These are phyloP conservation scores for Corythoichthys haematopterus DNA, from an alignment of 2,113 vertebrate species.

Conservation along the genomic window DNA sequence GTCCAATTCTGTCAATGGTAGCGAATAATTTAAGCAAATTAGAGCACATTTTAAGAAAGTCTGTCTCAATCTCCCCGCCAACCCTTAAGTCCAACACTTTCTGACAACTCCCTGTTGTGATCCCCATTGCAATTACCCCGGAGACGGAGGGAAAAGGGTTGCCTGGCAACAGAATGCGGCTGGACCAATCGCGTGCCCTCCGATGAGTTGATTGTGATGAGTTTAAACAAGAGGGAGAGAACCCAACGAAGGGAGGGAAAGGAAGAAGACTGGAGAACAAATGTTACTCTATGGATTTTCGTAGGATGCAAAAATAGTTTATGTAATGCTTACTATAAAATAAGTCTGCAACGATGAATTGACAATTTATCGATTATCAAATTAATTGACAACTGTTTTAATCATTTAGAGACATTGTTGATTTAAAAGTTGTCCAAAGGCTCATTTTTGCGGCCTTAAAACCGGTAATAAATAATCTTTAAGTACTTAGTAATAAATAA, in stretches of 20 bases:
- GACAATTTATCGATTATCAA: too few species aligned
- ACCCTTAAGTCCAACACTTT: conserved; percentile 21
- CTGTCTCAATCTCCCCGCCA: conserved; percentile 25
- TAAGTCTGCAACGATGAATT: too few species aligned
- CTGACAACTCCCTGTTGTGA: conserved; percentile 33
- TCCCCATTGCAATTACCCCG: conserved; percentile 69
- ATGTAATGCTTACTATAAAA: neutral
- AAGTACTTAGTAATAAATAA: too few species aligned
- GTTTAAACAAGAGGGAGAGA: conserved; percentile 68
- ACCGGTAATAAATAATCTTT: too few species aligned
- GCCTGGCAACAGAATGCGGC: conserved; percentile 76
- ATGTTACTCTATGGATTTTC: neutral
- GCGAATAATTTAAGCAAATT: neutral
- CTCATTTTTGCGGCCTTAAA: too few species aligned
- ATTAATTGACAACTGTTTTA: too few species aligned
- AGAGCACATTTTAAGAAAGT: conserved; percentile 7
- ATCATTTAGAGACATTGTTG: too few species aligned
- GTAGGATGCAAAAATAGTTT: neutral
- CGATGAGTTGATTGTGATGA: conserved; percentile 73
- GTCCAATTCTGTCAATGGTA: neutral
- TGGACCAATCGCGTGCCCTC: conserved; percentile 72
- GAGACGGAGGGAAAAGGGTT: conserved; percentile 73
- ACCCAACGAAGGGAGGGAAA: conserved; percentile 41
- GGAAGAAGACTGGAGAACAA: conserved; percentile 47
- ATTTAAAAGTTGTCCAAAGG: too few species aligned